phyloP scores from a whole-genome alignment of 2,888 invertebrate genomes.

The Empis stercorea region DNA sequence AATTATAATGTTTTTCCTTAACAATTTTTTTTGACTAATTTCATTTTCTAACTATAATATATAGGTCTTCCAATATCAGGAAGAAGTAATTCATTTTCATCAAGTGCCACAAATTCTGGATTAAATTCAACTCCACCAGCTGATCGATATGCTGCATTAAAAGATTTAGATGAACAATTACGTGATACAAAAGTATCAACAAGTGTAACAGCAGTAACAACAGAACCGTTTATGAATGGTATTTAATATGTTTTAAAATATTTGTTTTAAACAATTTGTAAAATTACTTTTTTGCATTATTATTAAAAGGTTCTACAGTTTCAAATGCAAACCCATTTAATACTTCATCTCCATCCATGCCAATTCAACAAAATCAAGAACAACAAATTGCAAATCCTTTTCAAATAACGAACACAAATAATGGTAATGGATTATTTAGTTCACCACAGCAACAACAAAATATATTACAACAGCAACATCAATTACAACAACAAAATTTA shows the following conservation, averaged over 20 bases:
- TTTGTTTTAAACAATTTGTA: not conserved
- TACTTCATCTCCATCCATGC: conserved; percentile 11
- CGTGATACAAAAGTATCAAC: conserved; percentile 37
- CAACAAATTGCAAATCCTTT: conserved; percentile 27
- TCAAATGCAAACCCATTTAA: conserved; percentile 11
- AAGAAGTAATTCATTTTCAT: conserved; percentile 16
- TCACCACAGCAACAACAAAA: not conserved
- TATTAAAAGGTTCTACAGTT: conserved; percentile 2
- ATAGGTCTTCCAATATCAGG: conserved; percentile 28
- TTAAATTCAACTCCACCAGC: conserved; percentile 39
- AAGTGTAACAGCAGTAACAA: conserved; percentile 20
- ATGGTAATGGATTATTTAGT: too few relatives aligned
- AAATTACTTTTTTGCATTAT: not conserved
- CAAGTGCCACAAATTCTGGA: conserved; percentile 20
- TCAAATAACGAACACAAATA: conserved; percentile 14
- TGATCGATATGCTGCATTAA: conserved; percentile 91
- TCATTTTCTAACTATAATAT: not conserved
- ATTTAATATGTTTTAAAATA: too few relatives aligned
- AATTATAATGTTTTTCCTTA: too few relatives aligned
- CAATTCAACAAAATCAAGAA: conserved; percentile 13
- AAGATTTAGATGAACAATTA: conserved; percentile 74
- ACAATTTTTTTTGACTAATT: too few relatives aligned
- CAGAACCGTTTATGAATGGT: conserved; percentile 2
- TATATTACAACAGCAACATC: conserved; percentile 11
- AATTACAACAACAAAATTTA: conserved; percentile 14